Evolutionary conservation across 2,113 vertebrate species (phyloP).

Genomic region (Nycticebus coucang): DNA sequence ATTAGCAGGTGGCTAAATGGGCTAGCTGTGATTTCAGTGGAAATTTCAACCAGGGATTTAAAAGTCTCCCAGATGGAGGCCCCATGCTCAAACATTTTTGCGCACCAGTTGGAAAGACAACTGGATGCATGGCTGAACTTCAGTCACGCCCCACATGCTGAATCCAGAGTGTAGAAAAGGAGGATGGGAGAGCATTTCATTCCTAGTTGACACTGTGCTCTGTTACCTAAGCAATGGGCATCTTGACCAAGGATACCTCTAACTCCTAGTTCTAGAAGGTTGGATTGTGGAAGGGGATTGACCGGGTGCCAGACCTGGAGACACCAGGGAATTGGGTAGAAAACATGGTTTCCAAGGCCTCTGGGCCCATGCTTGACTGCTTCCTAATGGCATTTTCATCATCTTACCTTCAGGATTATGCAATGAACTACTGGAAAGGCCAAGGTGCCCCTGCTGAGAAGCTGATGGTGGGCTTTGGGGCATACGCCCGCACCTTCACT

Average conservation of each 20-base stretch:
- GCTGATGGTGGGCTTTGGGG: constrained; percentile 86
- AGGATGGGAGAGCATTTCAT: neutral
- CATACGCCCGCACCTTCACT: constrained; percentile 83
- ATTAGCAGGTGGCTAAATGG: neutral
- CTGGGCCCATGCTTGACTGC: neutral
- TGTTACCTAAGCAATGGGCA: neutral
- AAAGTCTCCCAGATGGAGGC: neutral
- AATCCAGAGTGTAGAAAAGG: neutral
- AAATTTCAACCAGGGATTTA: neutral
- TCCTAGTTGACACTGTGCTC: neutral
- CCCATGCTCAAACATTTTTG: neutral
- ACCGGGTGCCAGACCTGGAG: neutral
- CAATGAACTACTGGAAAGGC: constrained; percentile 86
- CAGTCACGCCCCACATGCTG: neutral
- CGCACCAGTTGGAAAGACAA: neutral
- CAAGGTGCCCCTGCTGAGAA: constrained; percentile 85
- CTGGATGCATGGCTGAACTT: neutral
- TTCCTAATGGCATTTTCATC: neutral
- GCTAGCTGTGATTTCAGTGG: neutral
- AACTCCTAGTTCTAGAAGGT: neutral
- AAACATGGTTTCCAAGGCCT: neutral
- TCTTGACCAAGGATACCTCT: neutral
- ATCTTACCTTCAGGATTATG: constrained; percentile 81
- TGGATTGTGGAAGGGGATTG: neutral
- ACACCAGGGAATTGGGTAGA: neutral